Evolutionary conservation across 2,888 invertebrate genomes (phyloP).

Genomic region (Neoaliturus tenellus): DNA sequence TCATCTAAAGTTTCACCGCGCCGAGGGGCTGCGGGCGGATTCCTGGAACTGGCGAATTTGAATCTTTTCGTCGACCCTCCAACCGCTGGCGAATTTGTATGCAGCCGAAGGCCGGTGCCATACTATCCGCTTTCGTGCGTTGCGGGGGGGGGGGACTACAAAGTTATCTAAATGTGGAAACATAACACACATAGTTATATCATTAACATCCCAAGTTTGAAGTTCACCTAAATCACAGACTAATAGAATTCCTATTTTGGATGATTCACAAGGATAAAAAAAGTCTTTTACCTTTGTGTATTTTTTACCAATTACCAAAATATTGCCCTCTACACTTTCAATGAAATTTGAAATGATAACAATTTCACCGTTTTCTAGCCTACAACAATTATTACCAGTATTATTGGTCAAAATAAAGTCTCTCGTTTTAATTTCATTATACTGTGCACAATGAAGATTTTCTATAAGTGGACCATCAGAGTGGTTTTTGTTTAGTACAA

Average conservation of each 20-base stretch:
- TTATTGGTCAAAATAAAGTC: not conserved
- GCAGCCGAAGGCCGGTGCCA: no score
- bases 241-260: not conserved
- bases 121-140: no score
- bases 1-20: no score
- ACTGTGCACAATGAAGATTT: not conserved
- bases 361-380: not conserved
- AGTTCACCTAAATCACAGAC: not conserved
- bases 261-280: not conserved
- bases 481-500: not conserved
- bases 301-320: not conserved
- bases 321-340: not conserved
- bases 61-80: no score
- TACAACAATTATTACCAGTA: constrained; percentile 7
- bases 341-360: not conserved
- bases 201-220: not conserved
- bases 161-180: not conserved
- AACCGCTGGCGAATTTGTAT: no score
- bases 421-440: not conserved
- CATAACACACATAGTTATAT: not conserved
- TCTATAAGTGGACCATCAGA: not conserved
- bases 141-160: not conserved
- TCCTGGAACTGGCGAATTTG: no score
- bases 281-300: not conserved
- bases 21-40: no score